These are phyloP conservation scores for Azemiops feae DNA, from an alignment of 2,113 vertebrate genomes.

Conservation along the genomic window DNA sequence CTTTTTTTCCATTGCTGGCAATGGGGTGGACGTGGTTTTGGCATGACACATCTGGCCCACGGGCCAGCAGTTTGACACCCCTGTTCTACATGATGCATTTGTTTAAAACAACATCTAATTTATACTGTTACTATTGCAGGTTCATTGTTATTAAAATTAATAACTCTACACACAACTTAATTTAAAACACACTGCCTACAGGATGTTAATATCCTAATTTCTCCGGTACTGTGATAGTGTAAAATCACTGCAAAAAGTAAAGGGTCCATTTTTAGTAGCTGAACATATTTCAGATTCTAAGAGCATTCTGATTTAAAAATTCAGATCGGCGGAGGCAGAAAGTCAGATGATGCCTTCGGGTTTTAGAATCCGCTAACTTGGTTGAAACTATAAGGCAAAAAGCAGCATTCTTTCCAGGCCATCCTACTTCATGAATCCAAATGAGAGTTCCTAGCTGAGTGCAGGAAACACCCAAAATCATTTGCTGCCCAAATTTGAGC, in stretches of 20 bases:
- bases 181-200: neutral
- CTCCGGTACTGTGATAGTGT: neutral
- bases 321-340: neutral
- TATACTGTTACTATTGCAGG: neutral
- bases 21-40: too few species aligned
- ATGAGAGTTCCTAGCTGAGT: neutral
- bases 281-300: too few species aligned
- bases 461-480: neutral
- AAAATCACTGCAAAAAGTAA: neutral
- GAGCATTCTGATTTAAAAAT: neutral
- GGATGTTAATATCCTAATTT: neutral
- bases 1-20: too few species aligned
- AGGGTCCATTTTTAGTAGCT: neutral
- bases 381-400: neutral
- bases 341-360: neutral
- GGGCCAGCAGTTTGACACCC: too few species aligned
- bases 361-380: neutral
- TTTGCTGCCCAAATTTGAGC: neutral
- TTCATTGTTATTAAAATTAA: too few species aligned
- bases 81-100: too few species aligned
- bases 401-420: neutral
- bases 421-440: neutral
- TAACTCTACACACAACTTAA: neutral
- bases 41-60: too few species aligned
- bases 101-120: neutral